These are phyloP conservation scores for Cotesia vestalis DNA, from an alignment of 1,140 invertebrate genomes.

Conservation along the genomic window DNA sequence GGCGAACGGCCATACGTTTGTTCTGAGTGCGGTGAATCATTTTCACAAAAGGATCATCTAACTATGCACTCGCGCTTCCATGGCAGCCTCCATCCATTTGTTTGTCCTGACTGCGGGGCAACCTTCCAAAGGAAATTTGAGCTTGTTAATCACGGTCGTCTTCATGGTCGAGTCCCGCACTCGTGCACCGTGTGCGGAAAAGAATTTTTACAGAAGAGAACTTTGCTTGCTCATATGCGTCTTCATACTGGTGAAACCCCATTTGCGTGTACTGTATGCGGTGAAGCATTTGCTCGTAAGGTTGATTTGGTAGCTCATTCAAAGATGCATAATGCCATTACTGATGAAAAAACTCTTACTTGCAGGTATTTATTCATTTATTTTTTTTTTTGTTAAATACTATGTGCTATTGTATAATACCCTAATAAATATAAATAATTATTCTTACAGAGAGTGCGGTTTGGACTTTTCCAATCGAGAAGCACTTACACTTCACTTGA, in stretches of 20 bases:
- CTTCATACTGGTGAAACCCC: conserved; percentile 71
- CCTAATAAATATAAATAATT: not conserved
- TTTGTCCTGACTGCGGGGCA: conserved; percentile 83
- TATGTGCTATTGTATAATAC: no score
- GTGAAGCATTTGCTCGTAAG: conserved; percentile 78
- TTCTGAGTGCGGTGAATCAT: conserved; percentile 87
- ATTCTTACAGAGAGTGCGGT: conserved; percentile 70
- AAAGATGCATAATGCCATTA: conserved; percentile 69
- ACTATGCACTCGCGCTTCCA: conserved; percentile 85
- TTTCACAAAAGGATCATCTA: conserved; percentile 82
- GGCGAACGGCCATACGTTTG: conserved; percentile 88
- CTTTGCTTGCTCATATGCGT: conserved; percentile 79
- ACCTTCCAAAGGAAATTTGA: conserved; percentile 86
- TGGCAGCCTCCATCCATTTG: conserved; percentile 82
- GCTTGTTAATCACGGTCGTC: conserved; percentile 81
- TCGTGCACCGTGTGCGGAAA: conserved; percentile 82
- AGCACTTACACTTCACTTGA: conserved; percentile 80
- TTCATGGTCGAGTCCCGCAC: conserved; percentile 82
- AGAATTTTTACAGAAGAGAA: conserved; percentile 84
- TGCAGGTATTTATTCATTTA: conserved; percentile 55
- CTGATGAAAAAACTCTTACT: conserved; percentile 60
- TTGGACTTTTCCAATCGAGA: conserved; percentile 75
- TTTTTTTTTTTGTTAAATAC: not conserved
- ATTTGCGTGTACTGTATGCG: conserved; percentile 77
- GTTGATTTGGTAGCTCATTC: conserved; percentile 75